These are phyloP conservation scores for Kryptolebias ocellatus DNA, from an alignment of 2,797 vertebrate genomes.

Conservation along the genomic window DNA sequence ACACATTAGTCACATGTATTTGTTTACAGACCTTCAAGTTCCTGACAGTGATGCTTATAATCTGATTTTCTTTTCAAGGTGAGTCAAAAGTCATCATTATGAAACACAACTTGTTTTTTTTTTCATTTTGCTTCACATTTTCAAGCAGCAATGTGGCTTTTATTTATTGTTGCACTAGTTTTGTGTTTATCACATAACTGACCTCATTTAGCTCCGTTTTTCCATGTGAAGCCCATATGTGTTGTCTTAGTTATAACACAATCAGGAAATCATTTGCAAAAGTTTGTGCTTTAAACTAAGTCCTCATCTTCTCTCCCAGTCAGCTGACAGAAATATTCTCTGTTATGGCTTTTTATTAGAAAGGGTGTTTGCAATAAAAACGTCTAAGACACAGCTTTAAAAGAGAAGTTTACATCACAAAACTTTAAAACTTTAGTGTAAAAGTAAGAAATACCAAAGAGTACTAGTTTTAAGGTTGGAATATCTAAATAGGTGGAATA, in stretches of 20 bases:
- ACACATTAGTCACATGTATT: no score
- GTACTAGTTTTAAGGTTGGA: conserved; percentile 60
- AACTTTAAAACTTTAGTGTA: conserved; percentile 15
- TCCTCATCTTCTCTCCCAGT: not conserved
- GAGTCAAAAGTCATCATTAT: not conserved
- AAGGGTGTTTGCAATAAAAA: not conserved
- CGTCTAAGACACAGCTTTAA: conserved; percentile 11
- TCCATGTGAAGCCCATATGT: not conserved
- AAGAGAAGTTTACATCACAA: conserved; percentile 1
- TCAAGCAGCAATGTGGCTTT: not conserved
- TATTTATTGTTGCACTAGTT: not conserved
- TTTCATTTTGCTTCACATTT: not conserved
- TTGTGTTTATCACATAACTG: not conserved
- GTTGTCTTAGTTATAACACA: conserved; percentile 6
- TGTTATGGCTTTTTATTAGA: conserved; percentile 30
- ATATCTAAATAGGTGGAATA: conserved; percentile 30
- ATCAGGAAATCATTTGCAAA: conserved; percentile 8
- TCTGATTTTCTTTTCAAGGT: no score
- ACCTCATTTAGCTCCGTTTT: not conserved
- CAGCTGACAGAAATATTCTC: not conserved
- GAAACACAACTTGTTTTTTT: not conserved
- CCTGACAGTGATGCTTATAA: no score
- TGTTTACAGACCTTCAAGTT: no score
- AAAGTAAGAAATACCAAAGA: conserved; percentile 20
- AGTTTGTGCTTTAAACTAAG: conserved; percentile 6